Evolutionary conservation across 2,113 vertebrate genomes (phyloP).

Genomic region (Galeopterus variegatus): DNA sequence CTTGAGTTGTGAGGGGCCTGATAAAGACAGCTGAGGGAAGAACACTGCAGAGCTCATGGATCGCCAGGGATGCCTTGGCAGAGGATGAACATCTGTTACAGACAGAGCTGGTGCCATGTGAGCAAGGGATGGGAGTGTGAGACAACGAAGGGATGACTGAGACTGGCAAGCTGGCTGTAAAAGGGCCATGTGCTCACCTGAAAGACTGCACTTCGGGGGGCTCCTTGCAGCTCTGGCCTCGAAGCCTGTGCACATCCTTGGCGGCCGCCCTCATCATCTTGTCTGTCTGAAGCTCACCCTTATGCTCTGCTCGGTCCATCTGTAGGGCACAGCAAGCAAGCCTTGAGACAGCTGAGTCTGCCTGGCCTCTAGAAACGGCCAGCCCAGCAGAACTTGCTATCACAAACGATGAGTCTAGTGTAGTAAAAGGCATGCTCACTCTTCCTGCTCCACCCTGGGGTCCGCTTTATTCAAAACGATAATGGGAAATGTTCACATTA

Average conservation of each 20-base stretch:
- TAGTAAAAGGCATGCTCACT: not conserved
- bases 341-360: not conserved
- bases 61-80: not conserved
- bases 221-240: slow-evolving; percentile 96
- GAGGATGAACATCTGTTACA: not conserved
- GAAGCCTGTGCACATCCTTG: slow-evolving; percentile 97
- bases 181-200: slow-evolving; percentile 88
- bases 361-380: not conserved
- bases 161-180: not conserved
- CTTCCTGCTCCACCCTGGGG: not conserved
- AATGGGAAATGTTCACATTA: not conserved
- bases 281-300: slow-evolving; percentile 94
- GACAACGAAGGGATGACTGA: accelerated
- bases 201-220: slow-evolving; percentile 97
- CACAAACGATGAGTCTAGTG: not conserved
- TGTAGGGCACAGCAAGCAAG: slow-evolving; percentile 59
- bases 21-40: slow-evolving; percentile 28
- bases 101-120: not conserved
- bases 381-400: not conserved
- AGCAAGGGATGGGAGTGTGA: accelerated
- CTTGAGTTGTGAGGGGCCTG: not conserved
- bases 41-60: not conserved
- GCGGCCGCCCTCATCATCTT: slow-evolving; percentile 98
- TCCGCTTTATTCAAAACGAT: not conserved
- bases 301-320: slow-evolving; percentile 93